Evolutionary conservation across 2,113 vertebrate species (phyloP).

Genomic region (Stictonetta naevosa): DNA sequence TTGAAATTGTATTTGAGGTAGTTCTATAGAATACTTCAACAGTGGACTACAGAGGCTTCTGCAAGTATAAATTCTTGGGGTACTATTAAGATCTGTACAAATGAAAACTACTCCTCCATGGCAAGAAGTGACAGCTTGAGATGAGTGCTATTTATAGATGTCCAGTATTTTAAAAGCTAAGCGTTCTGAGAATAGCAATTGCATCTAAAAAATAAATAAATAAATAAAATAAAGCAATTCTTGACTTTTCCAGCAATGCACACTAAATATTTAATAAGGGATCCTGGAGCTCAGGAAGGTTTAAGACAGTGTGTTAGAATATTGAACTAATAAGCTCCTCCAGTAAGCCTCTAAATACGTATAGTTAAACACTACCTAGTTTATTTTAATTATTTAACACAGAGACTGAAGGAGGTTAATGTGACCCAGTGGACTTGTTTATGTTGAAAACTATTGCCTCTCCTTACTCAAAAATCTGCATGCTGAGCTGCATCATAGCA

Average conservation of each 20-base stretch:
- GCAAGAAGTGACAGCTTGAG: slow-evolving; percentile 5
- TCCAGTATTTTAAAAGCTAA: background rate
- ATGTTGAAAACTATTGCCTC: slow-evolving; percentile 57
- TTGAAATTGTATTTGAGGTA: slow-evolving; percentile 43
- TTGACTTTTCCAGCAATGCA: slow-evolving; percentile 37
- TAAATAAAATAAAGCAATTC: slow-evolving; percentile 64
- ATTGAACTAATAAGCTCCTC: slow-evolving; percentile 50
- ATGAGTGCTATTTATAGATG: slow-evolving; percentile 14
- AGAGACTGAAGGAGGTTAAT: slow-evolving; percentile 51
- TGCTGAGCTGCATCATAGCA: slow-evolving; percentile 52
- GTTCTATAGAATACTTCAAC: slow-evolving; percentile 3
- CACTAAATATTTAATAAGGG: slow-evolving; percentile 57
- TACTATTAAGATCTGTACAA: background rate
- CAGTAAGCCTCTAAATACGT: slow-evolving; percentile 61
- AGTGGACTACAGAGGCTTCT: background rate
- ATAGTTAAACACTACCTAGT: slow-evolving; percentile 52
- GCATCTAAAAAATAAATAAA: slow-evolving; percentile 24
- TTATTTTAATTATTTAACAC: slow-evolving; percentile 58
- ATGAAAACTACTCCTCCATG: slow-evolving; percentile 10
- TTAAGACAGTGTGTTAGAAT: slow-evolving; percentile 39
- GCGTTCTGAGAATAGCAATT: slow-evolving; percentile 26
- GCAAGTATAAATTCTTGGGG: slow-evolving; percentile 46
- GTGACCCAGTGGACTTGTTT: slow-evolving; percentile 62
- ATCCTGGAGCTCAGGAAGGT: slow-evolving; percentile 60
- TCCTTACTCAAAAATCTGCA: slow-evolving; percentile 64